Evolutionary conservation across 2,113 vertebrate genomes (phyloP), one percentile per base, ranked within the genome.

Genomic region (Scopus umbretta): DNA sequence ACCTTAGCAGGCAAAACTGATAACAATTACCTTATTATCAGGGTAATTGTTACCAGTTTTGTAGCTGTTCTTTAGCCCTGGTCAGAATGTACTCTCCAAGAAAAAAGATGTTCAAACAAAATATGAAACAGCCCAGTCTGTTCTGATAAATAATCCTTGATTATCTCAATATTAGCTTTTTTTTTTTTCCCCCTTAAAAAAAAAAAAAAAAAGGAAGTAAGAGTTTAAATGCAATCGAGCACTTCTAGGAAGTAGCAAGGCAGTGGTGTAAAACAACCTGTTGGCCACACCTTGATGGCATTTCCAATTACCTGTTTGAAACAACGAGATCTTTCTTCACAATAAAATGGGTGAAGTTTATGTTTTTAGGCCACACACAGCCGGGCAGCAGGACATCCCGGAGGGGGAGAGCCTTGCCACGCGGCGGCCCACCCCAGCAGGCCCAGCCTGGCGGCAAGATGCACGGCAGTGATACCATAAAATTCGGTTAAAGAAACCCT

Each of bases 361-460:
- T 22, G 8, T 27, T 26, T 52, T 20, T 21, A 47, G 9, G 45
- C 45, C 45, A 10, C 45, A 5, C 45, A 4, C 45, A 47, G 45
- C 45, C 45, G 12, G 42, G 42, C 42, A 6, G 42, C 42, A 13
- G 42, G 42, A 6, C 12, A 43, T 43, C 11, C 42, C n/a, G n/a
- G 42, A 14, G 42, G 11, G 42, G 42, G 11, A 43, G 42, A 47
- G 45, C 20, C 20, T 21, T 6, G 8, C 29, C 13, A 2, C 43
- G 10, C 2, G 1, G 0, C 0, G 0, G 34, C 50, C 58, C 5
- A 16, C 32, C 19, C 30, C 4, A 0, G 32, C 67, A 27, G 34
- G 45, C 11, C 11, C 43, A 17, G 22, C 12, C 42, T 14, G 42
- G 11, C 42, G 42, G 15, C 21, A 32, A 17, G 38, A 11, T 3